Evolutionary conservation across 2,888 invertebrate genomes (phyloP).

Genomic region (Drosophila kuntzei): DNA sequence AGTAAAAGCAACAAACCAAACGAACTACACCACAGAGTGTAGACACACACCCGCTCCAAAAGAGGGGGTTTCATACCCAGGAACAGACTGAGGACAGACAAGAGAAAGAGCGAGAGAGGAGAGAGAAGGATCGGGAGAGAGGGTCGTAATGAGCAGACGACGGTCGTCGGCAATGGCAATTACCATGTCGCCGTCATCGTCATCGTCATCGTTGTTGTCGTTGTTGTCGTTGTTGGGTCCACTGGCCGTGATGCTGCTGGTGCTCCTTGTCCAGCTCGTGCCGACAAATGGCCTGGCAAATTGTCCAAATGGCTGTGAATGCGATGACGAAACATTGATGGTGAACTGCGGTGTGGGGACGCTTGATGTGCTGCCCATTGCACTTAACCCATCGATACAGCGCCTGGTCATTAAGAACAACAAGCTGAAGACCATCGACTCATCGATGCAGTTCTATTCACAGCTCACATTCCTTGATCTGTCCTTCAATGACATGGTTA

Average conservation of each 20-base stretch:
- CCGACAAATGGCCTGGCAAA: constrained; percentile 87
- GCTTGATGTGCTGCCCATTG: constrained; percentile 95
- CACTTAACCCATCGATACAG: constrained; percentile 95
- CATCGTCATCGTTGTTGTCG: constrained; percentile 38
- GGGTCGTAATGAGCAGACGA: constrained; percentile 65
- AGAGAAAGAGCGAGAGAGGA: constrained; percentile 11
- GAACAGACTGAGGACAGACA: constrained; percentile 4
- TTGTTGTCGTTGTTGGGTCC: constrained; percentile 26
- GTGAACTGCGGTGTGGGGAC: constrained; percentile 94
- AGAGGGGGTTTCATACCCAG: constrained; percentile 16
- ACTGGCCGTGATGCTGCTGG: constrained; percentile 20
- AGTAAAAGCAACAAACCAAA: constrained; percentile 41
- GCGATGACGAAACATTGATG: constrained; percentile 95
- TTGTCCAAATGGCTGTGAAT: constrained; percentile 94
- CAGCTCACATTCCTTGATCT: constrained; percentile 94
- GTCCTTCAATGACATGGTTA: constrained; percentile 93
- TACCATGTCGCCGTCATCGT: constrained; percentile 64
- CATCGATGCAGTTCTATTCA: constrained; percentile 94
- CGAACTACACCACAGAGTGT: constrained; percentile 31
- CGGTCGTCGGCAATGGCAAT: constrained; percentile 59
- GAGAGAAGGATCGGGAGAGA: not conserved
- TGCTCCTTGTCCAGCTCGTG: constrained; percentile 41
- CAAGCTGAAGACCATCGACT: constrained; percentile 94
- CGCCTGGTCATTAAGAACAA: constrained; percentile 93
- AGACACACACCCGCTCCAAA: constrained; percentile 12